Evolutionary conservation across 1,140 invertebrate species (phyloP).

Genomic region (Parasteatoda tepidariorum): DNA sequence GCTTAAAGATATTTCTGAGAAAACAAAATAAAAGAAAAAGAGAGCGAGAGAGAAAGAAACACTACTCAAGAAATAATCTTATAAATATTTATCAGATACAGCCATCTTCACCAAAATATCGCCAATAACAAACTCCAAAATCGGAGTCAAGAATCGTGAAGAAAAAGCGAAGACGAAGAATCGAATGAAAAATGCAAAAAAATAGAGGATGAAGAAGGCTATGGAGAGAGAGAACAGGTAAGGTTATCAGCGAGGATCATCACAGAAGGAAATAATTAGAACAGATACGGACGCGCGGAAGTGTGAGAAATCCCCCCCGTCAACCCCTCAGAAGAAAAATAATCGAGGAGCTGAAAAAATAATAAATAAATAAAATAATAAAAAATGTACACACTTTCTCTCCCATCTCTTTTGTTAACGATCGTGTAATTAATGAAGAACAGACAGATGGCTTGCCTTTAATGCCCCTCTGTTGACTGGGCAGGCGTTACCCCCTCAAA

Average conservation of each 20-base stretch:
- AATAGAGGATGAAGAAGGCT: not conserved
- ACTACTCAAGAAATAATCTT: no score
- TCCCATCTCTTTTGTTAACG: slow-evolving; percentile 37
- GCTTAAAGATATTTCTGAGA: no score
- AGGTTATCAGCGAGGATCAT: slow-evolving; percentile 28
- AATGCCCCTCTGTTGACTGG: slow-evolving; percentile 25
- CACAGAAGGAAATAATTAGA: slow-evolving; percentile 48
- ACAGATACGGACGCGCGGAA: slow-evolving; percentile 46
- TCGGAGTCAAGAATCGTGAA: no score
- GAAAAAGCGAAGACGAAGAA: not conserved
- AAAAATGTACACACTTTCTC: slow-evolving; percentile 1
- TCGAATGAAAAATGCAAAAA: not conserved
- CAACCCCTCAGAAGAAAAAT: no score
- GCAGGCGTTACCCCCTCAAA: slow-evolving; percentile 21
- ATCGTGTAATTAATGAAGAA: slow-evolving; percentile 50
- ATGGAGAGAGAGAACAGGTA: not conserved
- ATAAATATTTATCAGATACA: no score
- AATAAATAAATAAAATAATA: not conserved
- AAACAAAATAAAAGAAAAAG: no score
- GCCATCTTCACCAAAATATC: no score
- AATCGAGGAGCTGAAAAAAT: not conserved
- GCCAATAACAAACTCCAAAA: no score
- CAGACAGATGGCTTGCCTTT: slow-evolving; percentile 27
- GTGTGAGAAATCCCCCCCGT: slow-evolving; percentile 33
- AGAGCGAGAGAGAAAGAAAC: no score